Conservation (phyloP, 2,888 invertebrate genomes). For the Apocheima hispidaria region DNA sequence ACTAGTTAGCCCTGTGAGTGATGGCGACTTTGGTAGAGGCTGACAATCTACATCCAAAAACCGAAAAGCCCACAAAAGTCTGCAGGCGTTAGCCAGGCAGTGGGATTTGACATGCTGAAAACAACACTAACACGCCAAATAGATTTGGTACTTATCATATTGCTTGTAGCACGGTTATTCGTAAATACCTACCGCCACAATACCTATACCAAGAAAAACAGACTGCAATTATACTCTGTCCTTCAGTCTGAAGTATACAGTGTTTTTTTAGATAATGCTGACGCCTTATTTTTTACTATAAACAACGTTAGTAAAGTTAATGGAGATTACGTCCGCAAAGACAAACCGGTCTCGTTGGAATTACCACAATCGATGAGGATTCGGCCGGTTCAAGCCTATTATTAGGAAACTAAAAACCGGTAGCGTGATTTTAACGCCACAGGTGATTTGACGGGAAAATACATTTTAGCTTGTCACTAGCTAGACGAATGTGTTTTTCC, state of each 20-base stretch:
- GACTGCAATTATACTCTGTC: neutral
- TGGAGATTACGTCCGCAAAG: constrained; percentile 20
- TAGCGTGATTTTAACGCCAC: constrained; percentile 26
- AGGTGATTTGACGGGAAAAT: constrained; percentile 38
- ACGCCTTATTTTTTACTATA: neutral
- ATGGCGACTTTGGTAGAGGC: no score
- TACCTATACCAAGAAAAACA: neutral
- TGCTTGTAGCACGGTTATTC: neutral
- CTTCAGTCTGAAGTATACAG: constrained; percentile 1
- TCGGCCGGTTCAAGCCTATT: constrained; percentile 37
- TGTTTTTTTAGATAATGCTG: neutral
- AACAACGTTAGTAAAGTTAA: neutral
- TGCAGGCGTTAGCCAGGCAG: no score
- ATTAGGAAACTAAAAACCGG: constrained; percentile 40
- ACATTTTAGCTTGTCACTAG: constrained; percentile 18
- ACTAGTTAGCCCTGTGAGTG: no score
- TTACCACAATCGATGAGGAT: constrained; percentile 32
- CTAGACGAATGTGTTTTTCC: neutral
- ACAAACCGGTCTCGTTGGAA: constrained; percentile 38
- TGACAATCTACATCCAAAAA: no score
- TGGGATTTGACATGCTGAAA: no score
- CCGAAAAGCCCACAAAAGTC: no score
- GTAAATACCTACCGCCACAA: neutral
- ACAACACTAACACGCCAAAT: neutral
- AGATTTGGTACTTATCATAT: neutral